Conservation (phyloP, 2,113 vertebrate genomes). For the Leptobrachium leishanense region DNA sequence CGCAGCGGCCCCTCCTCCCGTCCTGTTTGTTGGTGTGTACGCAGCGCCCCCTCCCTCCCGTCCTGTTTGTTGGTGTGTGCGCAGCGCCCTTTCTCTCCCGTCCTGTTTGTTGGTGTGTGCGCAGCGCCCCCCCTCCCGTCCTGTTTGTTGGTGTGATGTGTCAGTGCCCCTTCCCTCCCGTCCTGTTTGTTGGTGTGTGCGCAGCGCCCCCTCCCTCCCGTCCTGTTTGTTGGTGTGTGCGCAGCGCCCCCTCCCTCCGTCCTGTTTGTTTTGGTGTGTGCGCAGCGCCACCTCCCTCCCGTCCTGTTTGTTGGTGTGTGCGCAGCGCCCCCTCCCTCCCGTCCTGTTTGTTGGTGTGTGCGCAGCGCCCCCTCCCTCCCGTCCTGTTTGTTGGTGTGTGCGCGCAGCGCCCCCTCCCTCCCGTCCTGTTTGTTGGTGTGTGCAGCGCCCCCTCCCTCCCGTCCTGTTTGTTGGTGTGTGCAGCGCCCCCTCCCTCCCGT, state of each 20-base stretch:
- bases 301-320: background rate
- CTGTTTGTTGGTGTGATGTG: background rate
- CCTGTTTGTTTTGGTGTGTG: background rate
- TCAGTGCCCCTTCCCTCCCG: background rate
- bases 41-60: background rate
- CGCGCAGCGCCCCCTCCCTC: background rate
- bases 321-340: no score
- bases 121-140: background rate
- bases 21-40: background rate
- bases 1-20: background rate
- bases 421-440: constrained; percentile 7
- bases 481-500: background rate
- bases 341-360: constrained; percentile 5
- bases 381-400: background rate
- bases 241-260: background rate
- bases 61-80: background rate
- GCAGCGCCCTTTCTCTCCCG: background rate
- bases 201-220: background rate
- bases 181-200: background rate
- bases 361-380: background rate
- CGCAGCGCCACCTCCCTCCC: background rate
- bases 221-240: background rate
- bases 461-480: background rate
- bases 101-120: background rate
- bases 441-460: background rate